Conservation (phyloP, 2,113 vertebrate genomes). For the Platichthys stellatus region DNA sequence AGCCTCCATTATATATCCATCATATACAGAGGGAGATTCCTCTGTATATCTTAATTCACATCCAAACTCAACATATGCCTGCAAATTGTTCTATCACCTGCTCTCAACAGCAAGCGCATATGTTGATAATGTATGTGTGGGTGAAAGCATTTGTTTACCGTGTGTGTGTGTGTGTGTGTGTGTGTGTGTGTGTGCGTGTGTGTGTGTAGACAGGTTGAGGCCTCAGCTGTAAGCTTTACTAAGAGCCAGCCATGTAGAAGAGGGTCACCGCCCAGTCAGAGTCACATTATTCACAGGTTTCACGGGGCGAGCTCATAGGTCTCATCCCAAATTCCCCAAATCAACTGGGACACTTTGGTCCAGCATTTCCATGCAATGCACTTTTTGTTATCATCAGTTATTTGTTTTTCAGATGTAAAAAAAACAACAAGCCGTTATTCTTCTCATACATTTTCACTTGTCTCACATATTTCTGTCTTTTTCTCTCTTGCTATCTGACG, state of each 20-base stretch:
- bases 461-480: no score
- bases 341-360: no score
- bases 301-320: constrained; percentile 10
- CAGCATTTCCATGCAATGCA: not conserved
- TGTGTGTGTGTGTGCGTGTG: not conserved
- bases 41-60: constrained; percentile 17
- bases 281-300: constrained; percentile 17
- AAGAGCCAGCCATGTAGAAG: constrained; percentile 43
- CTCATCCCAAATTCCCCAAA: constrained; percentile 25
- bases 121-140: constrained; percentile 12
- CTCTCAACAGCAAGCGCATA: constrained; percentile 14
- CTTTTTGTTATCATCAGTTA: not conserved
- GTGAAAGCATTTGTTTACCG: not conserved
- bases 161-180: not conserved
- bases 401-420: no score
- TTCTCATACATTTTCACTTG: no score
- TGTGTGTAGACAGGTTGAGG: constrained; percentile 13
- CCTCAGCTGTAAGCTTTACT: constrained; percentile 49
- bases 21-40: not conserved
- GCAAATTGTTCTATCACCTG: constrained; percentile 25
- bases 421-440: no score
- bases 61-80: not conserved
- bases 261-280: constrained; percentile 25
- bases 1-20: not conserved
- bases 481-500: constrained; percentile 6